phyloP scores from a whole-genome alignment of 2,888 invertebrate genomes.

The Nematopogon swammerdamellus region DNA sequence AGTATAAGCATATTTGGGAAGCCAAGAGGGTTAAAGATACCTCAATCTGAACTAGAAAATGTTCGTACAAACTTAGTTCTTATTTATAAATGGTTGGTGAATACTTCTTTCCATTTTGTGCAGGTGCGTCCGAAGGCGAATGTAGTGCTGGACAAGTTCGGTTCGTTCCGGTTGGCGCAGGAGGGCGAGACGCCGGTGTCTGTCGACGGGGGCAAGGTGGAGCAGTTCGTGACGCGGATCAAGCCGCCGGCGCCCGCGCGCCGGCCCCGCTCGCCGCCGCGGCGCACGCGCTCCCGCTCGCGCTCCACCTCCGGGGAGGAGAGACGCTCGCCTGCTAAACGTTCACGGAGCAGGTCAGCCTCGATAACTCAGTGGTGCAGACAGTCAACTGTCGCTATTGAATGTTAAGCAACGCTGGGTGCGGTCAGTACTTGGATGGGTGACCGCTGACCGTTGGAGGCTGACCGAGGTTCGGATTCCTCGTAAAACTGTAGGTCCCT shows the following conservation, averaged over 20 bases:
- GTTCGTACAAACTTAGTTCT: too few species aligned
- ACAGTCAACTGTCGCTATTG: too few species aligned
- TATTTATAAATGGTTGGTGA: too few species aligned
- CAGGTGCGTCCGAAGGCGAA: constrained; percentile 50
- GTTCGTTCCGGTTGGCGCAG: constrained; percentile 64
- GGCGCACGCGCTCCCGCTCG: constrained; percentile 36
- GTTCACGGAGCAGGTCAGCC: constrained; percentile 39
- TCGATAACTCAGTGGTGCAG: too few species aligned
- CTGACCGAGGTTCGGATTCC: too few species aligned
- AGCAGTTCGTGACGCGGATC: constrained; percentile 50
- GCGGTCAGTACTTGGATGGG: too few species aligned
- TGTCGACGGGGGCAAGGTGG: constrained; percentile 46
- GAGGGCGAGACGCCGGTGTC: constrained; percentile 50
- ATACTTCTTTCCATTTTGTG: constrained; percentile 6
- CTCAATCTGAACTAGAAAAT: too few species aligned
- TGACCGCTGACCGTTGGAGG: too few species aligned
- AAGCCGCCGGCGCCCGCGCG: constrained; percentile 39
- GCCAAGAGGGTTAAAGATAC: too few species aligned
- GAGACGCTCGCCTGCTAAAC: constrained; percentile 25
- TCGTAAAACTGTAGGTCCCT: too few species aligned
- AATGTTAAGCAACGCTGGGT: too few species aligned
- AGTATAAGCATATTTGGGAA: too few species aligned
- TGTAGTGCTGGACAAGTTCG: constrained; percentile 71
- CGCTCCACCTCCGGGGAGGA: constrained; percentile 37
- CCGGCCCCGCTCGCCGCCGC: constrained; percentile 42